Evolutionary conservation across 2,797 vertebrate genomes (phyloP).

Genomic region (Euthynnus affinis): DNA sequence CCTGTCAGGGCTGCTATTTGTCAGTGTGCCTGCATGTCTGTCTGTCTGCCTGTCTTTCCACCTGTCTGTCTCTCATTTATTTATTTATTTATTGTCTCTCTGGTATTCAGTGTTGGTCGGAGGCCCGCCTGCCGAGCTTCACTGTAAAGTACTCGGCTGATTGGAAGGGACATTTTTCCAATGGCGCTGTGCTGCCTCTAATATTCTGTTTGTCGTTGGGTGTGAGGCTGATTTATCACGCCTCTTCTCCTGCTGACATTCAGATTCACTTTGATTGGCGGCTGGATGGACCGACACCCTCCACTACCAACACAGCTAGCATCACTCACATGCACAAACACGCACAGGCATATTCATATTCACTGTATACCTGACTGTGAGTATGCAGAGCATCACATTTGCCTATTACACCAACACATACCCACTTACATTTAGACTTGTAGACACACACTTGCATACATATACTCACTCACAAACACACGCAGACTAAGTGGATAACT

Average conservation of each 20-base stretch:
- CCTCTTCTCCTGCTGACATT: slow-evolving; percentile 82
- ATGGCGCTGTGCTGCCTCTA: slow-evolving; percentile 77
- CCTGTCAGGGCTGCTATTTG: slow-evolving; percentile 15
- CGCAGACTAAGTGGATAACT: slow-evolving; percentile 55
- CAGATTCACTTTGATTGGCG: slow-evolving; percentile 85
- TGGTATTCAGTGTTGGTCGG: slow-evolving; percentile 52
- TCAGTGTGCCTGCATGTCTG: slow-evolving; percentile 29
- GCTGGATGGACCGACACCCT: slow-evolving; percentile 66
- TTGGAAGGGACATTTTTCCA: slow-evolving; percentile 87
- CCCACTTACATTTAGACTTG: slow-evolving; percentile 45
- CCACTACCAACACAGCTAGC: slow-evolving; percentile 18
- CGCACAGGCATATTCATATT: neutral
- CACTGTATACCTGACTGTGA: too few relatives aligned
- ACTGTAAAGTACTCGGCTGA: slow-evolving; percentile 82
- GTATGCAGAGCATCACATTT: neutral
- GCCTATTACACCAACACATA: slow-evolving; percentile 55
- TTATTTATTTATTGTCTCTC: slow-evolving; percentile 59
- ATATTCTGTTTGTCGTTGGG: slow-evolving; percentile 87
- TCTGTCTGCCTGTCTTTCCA: slow-evolving; percentile 38
- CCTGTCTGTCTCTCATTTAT: slow-evolving; percentile 55
- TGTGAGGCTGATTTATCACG: slow-evolving; percentile 84
- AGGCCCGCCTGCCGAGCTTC: slow-evolving; percentile 63
- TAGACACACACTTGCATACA: slow-evolving; percentile 29
- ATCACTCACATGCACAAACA: slow-evolving; percentile 14
- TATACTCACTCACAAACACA: slow-evolving; percentile 23